phyloP scores from a whole-genome alignment of 2,113 vertebrate species.

The Ciconia stormi region DNA sequence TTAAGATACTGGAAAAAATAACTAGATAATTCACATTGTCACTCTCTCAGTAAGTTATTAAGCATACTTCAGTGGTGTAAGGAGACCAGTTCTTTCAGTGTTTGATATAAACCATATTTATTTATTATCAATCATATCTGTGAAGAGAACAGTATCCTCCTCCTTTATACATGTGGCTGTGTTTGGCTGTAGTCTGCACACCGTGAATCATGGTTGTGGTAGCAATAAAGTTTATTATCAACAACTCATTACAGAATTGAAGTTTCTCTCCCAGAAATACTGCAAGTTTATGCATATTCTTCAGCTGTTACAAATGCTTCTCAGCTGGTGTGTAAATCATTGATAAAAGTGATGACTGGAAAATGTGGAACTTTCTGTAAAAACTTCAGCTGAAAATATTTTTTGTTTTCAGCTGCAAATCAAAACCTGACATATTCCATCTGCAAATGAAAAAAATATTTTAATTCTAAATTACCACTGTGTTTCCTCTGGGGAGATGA shows the following conservation, averaged over 20 bases:
- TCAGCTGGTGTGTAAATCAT: background rate
- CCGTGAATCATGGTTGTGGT: background rate
- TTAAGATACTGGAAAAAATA: background rate
- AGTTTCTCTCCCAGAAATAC: background rate
- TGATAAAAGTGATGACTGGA: background rate
- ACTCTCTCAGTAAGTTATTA: background rate
- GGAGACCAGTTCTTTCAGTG: background rate
- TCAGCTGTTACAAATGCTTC: background rate
- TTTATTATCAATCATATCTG: background rate
- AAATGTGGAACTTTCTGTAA: background rate
- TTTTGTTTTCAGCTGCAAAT: slow-evolving; percentile 1
- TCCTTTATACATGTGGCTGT: background rate
- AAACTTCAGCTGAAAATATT: background rate
- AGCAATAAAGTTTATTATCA: background rate
- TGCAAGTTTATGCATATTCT: background rate
- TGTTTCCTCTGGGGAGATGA: background rate
- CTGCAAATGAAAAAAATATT: background rate
- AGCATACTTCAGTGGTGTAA: background rate
- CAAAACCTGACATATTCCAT: background rate
- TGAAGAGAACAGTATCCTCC: background rate
- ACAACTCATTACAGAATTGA: background rate
- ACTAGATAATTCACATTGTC: background rate
- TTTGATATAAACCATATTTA: background rate
- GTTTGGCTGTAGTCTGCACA: background rate
- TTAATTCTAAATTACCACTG: background rate